Conservation (phyloP, 1,140 invertebrate genomes). For the Drosophila ironensis region DNA sequence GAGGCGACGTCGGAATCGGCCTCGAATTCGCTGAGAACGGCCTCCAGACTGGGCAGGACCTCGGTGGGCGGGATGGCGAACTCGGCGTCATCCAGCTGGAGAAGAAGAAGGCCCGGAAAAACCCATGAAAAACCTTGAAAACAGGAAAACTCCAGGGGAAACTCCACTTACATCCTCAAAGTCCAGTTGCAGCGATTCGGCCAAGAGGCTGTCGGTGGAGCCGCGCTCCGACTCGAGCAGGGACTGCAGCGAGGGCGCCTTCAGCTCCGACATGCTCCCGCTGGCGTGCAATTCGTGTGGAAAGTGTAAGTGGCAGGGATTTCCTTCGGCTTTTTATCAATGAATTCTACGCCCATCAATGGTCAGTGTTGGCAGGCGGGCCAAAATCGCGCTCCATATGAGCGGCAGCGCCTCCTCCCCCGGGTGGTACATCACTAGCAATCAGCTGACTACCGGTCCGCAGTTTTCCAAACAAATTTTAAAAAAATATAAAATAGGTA, state of each 20-base stretch:
- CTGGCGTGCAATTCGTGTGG: neutral
- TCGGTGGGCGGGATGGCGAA: constrained; percentile 91
- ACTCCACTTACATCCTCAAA: constrained; percentile 85
- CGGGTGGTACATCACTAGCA: too few species aligned
- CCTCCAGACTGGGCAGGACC: constrained; percentile 91
- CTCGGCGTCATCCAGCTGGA: constrained; percentile 90
- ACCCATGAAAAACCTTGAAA: too few species aligned
- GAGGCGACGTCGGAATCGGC: constrained; percentile 84
- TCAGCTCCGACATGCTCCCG: constrained; percentile 83
- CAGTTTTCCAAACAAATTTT: too few species aligned
- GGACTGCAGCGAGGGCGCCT: constrained; percentile 84
- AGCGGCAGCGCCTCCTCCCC: too few species aligned
- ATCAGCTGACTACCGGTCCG: too few species aligned
- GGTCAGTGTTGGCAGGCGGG: constrained; percentile 5
- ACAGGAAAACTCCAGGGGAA: neutral
- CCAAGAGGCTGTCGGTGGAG: constrained; percentile 85
- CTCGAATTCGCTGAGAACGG: constrained; percentile 91
- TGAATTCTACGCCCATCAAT: constrained; percentile 58
- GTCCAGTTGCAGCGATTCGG: constrained; percentile 84
- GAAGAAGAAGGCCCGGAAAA: too few species aligned
- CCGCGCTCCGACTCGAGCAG: constrained; percentile 86
- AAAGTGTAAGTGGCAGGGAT: neutral
- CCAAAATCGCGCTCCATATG: neutral
- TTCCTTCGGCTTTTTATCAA: constrained; percentile 52
- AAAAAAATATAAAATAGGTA: too few species aligned